Evolutionary conservation across 2,797 vertebrate species (phyloP).

Genomic region (Amphiprion clarkii): DNA sequence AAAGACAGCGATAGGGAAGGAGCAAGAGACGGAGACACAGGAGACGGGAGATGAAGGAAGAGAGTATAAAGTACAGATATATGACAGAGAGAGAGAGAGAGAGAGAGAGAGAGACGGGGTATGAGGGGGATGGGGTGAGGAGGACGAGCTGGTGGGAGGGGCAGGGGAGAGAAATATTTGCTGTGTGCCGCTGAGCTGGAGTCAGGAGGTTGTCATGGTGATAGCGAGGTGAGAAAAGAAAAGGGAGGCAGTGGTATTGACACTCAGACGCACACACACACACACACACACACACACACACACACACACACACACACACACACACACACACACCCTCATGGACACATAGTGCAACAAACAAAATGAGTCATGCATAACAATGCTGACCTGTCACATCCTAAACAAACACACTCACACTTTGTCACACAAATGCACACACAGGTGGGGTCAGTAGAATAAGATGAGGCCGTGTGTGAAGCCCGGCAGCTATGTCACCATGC

Average conservation of each 20-base stretch:
- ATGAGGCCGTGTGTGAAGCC: conserved; percentile 27
- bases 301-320: conserved; percentile 48
- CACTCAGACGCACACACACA: conserved; percentile 56
- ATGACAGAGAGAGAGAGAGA: conserved; percentile 48
- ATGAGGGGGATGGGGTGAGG: conserved; percentile 46
- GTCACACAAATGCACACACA: conserved; percentile 31
- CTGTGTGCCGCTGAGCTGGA: conserved; percentile 75
- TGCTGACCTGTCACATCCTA: conserved; percentile 51
- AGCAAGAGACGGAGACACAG: conserved; percentile 56
- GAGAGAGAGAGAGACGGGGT: conserved; percentile 26
- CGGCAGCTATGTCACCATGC: conserved; percentile 49
- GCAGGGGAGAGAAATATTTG: conserved; percentile 79
- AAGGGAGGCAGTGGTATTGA: conserved; percentile 71
- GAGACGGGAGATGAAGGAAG: conserved; percentile 71
- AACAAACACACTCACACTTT: conserved; percentile 36
- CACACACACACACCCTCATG: conserved; percentile 23
- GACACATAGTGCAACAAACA: conserved; percentile 33
- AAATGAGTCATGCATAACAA: conserved; percentile 53
- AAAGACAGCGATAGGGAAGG: conserved; percentile 46
- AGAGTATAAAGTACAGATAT: conserved; percentile 57
- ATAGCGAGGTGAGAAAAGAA: conserved; percentile 76
- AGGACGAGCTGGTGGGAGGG: conserved; percentile 71
- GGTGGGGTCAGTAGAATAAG: conserved; percentile 24
- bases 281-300: not conserved
- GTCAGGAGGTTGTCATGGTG: conserved; percentile 89